Conservation (phyloP, 2,888 invertebrate genomes). For the Ametastegia equiseti region DNA sequence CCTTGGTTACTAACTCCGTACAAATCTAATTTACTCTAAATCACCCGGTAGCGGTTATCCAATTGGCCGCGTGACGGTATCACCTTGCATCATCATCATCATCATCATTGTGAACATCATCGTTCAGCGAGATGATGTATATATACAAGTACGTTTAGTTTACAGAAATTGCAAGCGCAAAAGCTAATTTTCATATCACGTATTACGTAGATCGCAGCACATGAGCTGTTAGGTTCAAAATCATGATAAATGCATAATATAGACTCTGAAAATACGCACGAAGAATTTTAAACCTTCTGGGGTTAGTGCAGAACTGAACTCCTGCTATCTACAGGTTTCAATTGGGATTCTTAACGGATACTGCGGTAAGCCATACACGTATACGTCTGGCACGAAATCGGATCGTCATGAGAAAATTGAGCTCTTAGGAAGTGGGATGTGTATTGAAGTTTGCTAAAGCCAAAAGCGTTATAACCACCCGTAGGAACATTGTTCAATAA, state of each 20-base stretch:
- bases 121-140: not conserved
- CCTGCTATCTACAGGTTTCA: not conserved
- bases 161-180: not conserved
- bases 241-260: too few species aligned
- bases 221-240: too few species aligned
- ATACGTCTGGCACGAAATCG: conserved; percentile 11
- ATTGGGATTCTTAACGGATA: conserved; percentile 40
- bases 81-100: conserved; percentile 22
- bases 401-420: conserved; percentile 32
- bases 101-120: conserved; percentile 1
- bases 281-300: not conserved
- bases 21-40: conserved; percentile 33
- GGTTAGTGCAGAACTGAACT: not conserved
- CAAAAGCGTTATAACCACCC: not conserved
- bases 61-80: conserved; percentile 18
- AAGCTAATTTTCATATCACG: not conserved
- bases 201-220: not conserved
- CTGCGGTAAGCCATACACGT: conserved; percentile 28
- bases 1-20: conserved; percentile 14
- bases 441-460: not conserved
- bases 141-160: not conserved
- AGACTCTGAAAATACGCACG: not conserved
- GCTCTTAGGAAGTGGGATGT: not conserved
- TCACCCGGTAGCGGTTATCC: conserved; percentile 38
- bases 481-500: too few species aligned